Percentiles rank a stretch among this genome's conserved stretches.
Conservation (phyloP, 37 sponge, comb jelly and placozoan genomes). For the Aplysina aerophoba region DNA sequence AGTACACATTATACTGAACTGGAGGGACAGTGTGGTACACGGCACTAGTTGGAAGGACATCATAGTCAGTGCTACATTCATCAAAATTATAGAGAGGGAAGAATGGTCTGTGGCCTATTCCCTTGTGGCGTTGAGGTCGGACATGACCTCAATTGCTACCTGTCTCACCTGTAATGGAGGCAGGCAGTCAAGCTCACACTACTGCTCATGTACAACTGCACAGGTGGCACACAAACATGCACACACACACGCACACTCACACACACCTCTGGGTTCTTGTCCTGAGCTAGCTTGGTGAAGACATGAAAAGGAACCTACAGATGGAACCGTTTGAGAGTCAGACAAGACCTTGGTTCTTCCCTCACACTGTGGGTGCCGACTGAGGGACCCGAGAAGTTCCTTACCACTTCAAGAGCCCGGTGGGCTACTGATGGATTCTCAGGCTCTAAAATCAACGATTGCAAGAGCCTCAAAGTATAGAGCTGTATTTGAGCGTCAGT, state of each 20-base stretch:
- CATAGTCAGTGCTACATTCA: too few relatives aligned
- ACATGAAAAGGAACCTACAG: neutral
- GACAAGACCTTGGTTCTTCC: neutral
- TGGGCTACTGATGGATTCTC: conserved; percentile 55
- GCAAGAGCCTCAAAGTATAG: conserved; percentile 52
- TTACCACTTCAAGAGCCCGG: conserved; percentile 57
- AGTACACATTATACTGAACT: too few relatives aligned
- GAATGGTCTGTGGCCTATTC: neutral
- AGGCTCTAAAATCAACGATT: conserved; percentile 76
- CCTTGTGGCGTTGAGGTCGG: neutral
- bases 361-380: neutral
- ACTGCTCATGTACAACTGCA: too few relatives aligned
- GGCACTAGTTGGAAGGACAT: too few relatives aligned
- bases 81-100: too few relatives aligned
- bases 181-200: too few relatives aligned
- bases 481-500: too few relatives aligned
- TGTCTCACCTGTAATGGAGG: neutral
- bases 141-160: conserved; percentile 13
- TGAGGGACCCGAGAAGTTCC: neutral
- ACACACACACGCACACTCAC: too few relatives aligned
- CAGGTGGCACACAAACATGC: too few relatives aligned
- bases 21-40: too few relatives aligned
- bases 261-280: neutral
- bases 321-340: neutral
- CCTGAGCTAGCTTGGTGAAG: conserved; percentile 6